phyloP scores from a whole-genome alignment of 2,113 vertebrate species.

The Melanerpes aurifrons region DNA sequence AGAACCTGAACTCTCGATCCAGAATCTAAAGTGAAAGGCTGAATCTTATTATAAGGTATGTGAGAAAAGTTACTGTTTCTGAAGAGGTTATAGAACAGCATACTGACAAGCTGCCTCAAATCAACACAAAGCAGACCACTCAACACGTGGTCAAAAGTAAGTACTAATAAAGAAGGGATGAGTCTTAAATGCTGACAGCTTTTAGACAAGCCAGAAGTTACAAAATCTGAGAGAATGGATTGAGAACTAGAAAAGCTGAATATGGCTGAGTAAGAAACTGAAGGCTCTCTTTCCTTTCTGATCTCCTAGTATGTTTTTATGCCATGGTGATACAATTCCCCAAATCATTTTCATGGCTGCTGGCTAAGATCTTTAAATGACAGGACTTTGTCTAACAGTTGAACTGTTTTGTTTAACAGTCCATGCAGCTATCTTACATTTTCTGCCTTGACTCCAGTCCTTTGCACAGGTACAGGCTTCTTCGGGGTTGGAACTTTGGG shows the following conservation, averaged over 20 bases:
- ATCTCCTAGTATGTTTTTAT: background rate
- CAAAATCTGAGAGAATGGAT: background rate
- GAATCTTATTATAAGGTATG: background rate
- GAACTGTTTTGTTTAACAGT: background rate
- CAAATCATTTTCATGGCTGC: background rate
- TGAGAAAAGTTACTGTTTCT: background rate
- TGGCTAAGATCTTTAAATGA: background rate
- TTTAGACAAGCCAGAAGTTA: background rate
- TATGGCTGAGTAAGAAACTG: background rate
- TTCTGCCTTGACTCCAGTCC: conserved; percentile 15
- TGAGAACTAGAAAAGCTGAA: background rate
- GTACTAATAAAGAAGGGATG: background rate
- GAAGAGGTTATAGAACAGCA: background rate
- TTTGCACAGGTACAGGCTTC: conserved; percentile 71
- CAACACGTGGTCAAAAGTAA: background rate
- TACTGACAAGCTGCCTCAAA: background rate
- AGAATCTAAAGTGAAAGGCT: background rate
- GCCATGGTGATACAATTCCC: background rate
- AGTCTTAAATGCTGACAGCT: background rate
- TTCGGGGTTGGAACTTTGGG: conserved; percentile 75
- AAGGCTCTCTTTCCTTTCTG: background rate
- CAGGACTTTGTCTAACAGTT: background rate
- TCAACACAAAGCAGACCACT: background rate
- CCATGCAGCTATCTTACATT: background rate
- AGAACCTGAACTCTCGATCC: background rate